phyloP scores from a whole-genome alignment of 2,113 vertebrate species.

The Ceyx melanurus region DNA sequence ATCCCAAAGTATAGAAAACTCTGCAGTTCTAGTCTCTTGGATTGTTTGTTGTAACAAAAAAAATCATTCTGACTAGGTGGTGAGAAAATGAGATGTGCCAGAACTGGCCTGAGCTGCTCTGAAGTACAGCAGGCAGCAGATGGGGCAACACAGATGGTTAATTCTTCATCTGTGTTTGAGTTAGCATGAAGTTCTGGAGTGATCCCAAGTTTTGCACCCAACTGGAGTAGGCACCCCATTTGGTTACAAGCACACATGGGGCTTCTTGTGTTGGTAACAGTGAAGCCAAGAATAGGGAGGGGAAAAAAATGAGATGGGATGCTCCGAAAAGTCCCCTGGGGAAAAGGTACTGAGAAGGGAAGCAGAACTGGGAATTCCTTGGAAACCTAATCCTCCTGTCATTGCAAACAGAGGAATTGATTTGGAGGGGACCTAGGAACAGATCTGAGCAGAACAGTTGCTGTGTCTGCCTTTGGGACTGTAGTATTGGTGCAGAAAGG shows the following conservation, averaged over 20 bases:
- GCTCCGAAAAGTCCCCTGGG: not conserved
- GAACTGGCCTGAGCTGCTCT: not conserved
- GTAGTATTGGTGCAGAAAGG: not conserved
- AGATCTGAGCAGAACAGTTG: not conserved
- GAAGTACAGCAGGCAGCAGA: constrained; percentile 5
- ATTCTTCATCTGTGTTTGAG: constrained; percentile 23
- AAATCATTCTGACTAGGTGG: not conserved
- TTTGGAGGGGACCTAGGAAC: not conserved
- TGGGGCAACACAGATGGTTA: constrained; percentile 3
- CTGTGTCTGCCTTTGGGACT: not conserved
- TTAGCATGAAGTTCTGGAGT: constrained; percentile 19
- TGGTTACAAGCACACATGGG: not conserved
- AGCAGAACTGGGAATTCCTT: not conserved
- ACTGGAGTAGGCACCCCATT: not conserved
- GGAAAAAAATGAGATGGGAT: not conserved
- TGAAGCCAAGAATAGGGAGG: not conserved
- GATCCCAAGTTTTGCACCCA: constrained; percentile 2
- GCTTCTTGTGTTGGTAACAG: not conserved
- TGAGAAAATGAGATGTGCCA: not conserved
- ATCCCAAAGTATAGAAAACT: not conserved
- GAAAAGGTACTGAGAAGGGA: not conserved
- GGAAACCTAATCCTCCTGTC: not conserved
- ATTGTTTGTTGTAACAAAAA: not conserved
- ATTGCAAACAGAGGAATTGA: not conserved
- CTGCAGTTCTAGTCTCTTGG: not conserved